A percentile compares a stretch with the other conserved stretches of the same genome.
Conservation (phyloP, 2,797 vertebrate genomes). For the Amblyraja radiata region DNA sequence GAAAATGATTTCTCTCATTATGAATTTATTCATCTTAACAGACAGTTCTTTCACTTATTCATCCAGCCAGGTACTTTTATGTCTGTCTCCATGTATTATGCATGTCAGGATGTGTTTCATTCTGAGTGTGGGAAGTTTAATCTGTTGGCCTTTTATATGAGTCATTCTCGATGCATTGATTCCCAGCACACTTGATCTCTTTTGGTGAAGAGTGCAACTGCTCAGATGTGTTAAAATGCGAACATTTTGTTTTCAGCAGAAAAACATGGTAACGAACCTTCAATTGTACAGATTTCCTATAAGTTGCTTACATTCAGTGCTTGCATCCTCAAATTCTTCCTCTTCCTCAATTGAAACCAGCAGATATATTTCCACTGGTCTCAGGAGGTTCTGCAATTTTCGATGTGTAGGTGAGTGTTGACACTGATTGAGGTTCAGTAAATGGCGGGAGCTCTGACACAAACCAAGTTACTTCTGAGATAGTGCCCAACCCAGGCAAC, state of each 20-base stretch:
- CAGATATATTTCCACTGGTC: neutral
- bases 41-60: constrained; percentile 32
- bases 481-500: no score
- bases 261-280: neutral
- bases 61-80: neutral
- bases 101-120: neutral
- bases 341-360: neutral
- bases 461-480: no score
- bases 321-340: neutral
- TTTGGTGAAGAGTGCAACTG: neutral
- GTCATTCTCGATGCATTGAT: neutral
- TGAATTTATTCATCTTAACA: neutral
- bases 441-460: neutral
- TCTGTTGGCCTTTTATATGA: neutral
- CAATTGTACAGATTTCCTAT: neutral
- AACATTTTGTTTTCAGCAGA: neutral
- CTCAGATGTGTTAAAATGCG: neutral
- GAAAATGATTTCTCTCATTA: neutral
- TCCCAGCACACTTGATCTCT: neutral
- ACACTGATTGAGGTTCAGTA: neutral
- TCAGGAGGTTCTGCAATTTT: neutral
- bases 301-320: neutral
- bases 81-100: neutral
- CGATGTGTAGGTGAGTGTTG: neutral
- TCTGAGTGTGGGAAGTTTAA: neutral